Percentiles rank a stretch among this genome's conserved stretches.
phyloP scores from a whole-genome alignment of 1,140 invertebrate species.

The Nomia melanderi region DNA sequence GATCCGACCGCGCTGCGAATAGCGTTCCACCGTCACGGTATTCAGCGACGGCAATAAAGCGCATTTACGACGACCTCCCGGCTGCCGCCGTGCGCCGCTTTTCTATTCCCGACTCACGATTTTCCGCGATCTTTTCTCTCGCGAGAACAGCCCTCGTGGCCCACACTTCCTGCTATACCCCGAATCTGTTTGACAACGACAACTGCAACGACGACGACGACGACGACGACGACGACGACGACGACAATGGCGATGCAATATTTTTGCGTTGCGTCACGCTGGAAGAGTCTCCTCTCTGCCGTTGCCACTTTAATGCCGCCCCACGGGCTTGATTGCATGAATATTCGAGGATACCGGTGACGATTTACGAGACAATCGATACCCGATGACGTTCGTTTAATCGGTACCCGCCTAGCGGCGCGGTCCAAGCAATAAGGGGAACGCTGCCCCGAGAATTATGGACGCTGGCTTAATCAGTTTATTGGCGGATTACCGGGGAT shows the following conservation, averaged over 20 bases:
- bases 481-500: too few relatives aligned
- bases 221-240: neutral
- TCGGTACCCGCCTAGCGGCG: neutral
- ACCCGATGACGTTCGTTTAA: neutral
- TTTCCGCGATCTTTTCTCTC: conserved; percentile 29
- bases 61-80: conserved; percentile 58
- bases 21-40: conserved; percentile 36
- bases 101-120: conserved; percentile 46
- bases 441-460: neutral
- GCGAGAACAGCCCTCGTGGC: neutral
- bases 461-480: too few relatives aligned
- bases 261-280: too few relatives aligned
- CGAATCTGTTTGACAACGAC: too few relatives aligned
- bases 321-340: conserved; percentile 20
- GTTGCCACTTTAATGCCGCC: neutral
- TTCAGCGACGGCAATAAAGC: conserved; percentile 54
- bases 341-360: neutral
- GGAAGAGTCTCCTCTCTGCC: too few relatives aligned
- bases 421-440: too few relatives aligned
- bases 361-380: conserved; percentile 24
- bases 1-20: conserved; percentile 39
- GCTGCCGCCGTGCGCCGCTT: conserved; percentile 15
- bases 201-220: too few relatives aligned
- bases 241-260: neutral
- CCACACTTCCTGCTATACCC: too few relatives aligned